Evolutionary conservation across 1,140 invertebrate genomes (phyloP).

Genomic region (Euschistus heros): DNA sequence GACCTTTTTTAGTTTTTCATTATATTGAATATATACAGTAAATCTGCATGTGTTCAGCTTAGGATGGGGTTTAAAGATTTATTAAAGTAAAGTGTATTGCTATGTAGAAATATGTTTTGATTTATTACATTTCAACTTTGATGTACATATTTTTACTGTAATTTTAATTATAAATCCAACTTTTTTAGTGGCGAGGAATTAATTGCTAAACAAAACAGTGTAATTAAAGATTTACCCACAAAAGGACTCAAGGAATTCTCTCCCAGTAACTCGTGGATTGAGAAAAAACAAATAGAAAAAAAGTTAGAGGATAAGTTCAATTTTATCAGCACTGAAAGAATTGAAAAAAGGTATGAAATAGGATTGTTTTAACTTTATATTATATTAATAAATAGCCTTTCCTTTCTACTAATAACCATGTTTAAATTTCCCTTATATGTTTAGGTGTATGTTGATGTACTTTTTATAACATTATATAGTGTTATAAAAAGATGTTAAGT

Average conservation of each 20-base stretch:
- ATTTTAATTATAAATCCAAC: background rate
- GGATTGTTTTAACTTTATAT: background rate
- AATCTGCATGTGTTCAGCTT: too few relatives aligned
- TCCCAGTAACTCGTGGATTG: constrained; percentile 46
- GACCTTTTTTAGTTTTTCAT: too few relatives aligned
- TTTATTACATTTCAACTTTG: too few relatives aligned
- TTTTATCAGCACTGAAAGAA: constrained; percentile 44
- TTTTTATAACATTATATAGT: background rate
- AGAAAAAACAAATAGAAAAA: constrained; percentile 47
- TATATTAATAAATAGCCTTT: background rate
- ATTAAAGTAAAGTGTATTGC: too few relatives aligned
- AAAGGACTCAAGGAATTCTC: constrained; percentile 43
- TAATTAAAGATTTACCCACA: constrained; percentile 35
- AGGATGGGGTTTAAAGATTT: too few relatives aligned
- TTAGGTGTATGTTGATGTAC: background rate
- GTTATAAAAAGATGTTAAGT: background rate
- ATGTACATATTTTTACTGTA: background rate
- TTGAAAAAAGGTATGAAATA: constrained; percentile 41
- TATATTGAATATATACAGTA: too few relatives aligned
- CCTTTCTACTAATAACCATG: background rate
- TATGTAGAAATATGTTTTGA: too few relatives aligned
- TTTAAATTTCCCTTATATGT: background rate
- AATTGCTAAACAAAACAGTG: background rate
- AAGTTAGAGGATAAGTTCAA: constrained; percentile 42
- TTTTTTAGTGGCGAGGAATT: background rate